A percentile compares a stretch with the other conserved stretches of the same genome.
These are phyloP conservation scores for Aspidiotus rigidus DNA, from an alignment of 2,888 invertebrate species.

Conservation along the genomic window DNA sequence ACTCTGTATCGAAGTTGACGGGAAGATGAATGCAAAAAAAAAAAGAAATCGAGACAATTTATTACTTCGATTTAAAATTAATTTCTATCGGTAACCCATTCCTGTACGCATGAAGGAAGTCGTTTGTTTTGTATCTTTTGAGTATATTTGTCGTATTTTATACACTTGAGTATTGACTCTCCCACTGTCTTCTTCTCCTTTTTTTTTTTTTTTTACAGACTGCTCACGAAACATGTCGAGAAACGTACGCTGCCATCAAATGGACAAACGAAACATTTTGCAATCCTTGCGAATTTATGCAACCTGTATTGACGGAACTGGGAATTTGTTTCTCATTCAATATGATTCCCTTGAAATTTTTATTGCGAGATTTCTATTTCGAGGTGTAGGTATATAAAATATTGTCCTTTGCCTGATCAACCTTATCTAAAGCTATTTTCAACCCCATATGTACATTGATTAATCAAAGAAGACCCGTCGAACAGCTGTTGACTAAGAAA, in stretches of 20 bases:
- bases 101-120: too few species aligned
- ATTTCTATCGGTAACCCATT: too few species aligned
- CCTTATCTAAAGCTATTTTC: background rate
- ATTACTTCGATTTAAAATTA: too few species aligned
- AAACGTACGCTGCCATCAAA: constrained; percentile 14
- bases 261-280: constrained; percentile 25
- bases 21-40: too few species aligned
- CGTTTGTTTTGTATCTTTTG: too few species aligned
- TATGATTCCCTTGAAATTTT: constrained; percentile 34
- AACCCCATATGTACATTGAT: background rate
- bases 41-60: too few species aligned
- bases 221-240: constrained; percentile 27
- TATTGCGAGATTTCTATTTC: constrained; percentile 27
- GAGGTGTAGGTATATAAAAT: constrained; percentile 34
- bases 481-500: too few species aligned
- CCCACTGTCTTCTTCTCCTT: too few species aligned
- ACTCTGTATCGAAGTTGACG: too few species aligned
- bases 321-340: constrained; percentile 36
- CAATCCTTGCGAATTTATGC: constrained; percentile 34
- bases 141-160: too few species aligned
- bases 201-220: background rate
- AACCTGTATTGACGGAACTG: constrained; percentile 34
- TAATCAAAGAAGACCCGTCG: too few species aligned
- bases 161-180: too few species aligned
- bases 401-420: background rate